Evolutionary conservation across 2,888 invertebrate species (phyloP).

Genomic region (Xylota sylvarum): DNA sequence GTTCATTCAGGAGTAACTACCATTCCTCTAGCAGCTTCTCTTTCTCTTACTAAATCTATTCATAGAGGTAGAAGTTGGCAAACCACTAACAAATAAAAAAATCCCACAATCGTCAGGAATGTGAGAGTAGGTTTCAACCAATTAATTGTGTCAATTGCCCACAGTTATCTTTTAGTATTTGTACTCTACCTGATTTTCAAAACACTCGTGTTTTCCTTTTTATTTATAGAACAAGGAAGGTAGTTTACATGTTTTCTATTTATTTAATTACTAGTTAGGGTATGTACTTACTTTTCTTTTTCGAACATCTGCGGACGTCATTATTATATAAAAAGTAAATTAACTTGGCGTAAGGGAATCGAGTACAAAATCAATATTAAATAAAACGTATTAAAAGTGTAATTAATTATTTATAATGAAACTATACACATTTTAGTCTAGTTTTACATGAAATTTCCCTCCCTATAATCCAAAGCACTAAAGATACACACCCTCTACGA

Average conservation of each 20-base stretch:
- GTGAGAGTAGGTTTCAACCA: neutral
- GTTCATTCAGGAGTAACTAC: neutral
- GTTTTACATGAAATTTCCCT: slow-evolving; percentile 1
- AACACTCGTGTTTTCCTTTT: neutral
- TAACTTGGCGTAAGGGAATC: slow-evolving; percentile 18
- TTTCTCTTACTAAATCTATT: slow-evolving; percentile 3
- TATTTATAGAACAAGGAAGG: slow-evolving; percentile 11
- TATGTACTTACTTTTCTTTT: slow-evolving; percentile 82
- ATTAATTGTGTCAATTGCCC: slow-evolving; percentile 22
- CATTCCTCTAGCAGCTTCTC: neutral
- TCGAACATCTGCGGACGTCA: slow-evolving; percentile 81
- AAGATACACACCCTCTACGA: slow-evolving; percentile 5
- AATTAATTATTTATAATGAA: slow-evolving; percentile 33
- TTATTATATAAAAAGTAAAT: slow-evolving; percentile 76
- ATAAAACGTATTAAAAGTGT: neutral
- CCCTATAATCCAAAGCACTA: neutral
- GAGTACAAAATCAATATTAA: slow-evolving; percentile 17
- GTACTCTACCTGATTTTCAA: neutral
- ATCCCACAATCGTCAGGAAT: slow-evolving; percentile 1
- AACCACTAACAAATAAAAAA: slow-evolving; percentile 10
- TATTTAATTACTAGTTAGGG: slow-evolving; percentile 39
- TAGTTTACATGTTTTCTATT: slow-evolving; percentile 48
- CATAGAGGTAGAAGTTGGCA: neutral
- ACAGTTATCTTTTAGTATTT: neutral
- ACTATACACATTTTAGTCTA: slow-evolving; percentile 30